These are phyloP conservation scores for Camelus bactrianus DNA, from an alignment of 2,113 vertebrate genomes.

Conservation along the genomic window DNA sequence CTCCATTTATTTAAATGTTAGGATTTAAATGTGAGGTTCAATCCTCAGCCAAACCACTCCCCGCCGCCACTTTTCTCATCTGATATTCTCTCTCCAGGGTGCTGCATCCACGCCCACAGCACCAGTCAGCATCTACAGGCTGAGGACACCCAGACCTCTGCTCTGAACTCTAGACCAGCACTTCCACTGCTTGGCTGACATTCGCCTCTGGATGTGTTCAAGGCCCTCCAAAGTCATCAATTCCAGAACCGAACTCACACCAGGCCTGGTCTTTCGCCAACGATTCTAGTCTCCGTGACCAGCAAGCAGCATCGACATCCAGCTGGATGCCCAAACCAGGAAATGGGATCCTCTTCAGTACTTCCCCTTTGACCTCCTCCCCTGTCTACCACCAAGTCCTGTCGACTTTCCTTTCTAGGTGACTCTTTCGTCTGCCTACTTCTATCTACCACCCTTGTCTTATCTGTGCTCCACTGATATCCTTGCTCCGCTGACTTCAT, in stretches of 20 bases:
- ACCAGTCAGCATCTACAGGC: neutral
- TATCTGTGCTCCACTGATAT: neutral
- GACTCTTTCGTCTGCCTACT: neutral
- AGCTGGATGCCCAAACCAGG: neutral
- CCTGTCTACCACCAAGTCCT: neutral
- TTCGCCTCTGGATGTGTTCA: neutral
- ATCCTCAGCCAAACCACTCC: neutral
- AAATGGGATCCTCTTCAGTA: neutral
- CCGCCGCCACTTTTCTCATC: neutral
- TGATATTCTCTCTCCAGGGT: neutral
- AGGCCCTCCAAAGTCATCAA: neutral
- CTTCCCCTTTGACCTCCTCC: no score
- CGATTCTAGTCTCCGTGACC: neutral
- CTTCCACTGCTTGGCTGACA: neutral
- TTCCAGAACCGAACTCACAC: neutral
- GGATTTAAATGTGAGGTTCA: neutral
- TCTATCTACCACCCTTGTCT: neutral
- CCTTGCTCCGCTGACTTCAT: neutral
- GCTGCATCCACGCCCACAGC: neutral
- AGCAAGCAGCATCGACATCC: neutral
- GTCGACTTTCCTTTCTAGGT: neutral
- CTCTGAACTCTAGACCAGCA: neutral
- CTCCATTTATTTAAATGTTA: neutral
- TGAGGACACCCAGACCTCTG: neutral
- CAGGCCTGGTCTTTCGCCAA: neutral